Percentiles rank a stretch among this genome's conserved stretches.
phyloP scores from a whole-genome alignment of 2,888 invertebrate species.

The Chironomus riparius region DNA sequence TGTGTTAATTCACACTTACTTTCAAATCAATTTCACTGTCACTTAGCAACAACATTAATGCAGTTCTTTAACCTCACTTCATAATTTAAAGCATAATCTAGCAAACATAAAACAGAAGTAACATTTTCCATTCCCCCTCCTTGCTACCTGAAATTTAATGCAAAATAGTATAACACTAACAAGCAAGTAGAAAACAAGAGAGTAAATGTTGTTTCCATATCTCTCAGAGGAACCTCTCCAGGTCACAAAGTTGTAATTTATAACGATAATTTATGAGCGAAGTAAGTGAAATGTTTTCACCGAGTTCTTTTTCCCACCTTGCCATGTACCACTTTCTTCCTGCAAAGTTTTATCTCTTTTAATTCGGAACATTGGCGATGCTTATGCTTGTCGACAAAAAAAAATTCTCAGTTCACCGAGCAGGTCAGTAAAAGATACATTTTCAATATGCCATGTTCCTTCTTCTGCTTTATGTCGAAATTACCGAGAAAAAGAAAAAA shows the following conservation, averaged over 20 bases:
- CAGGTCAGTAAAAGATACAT: background rate
- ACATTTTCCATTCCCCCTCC: too few species aligned
- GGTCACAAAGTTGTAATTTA: conserved; percentile 22
- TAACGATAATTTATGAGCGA: conserved; percentile 22
- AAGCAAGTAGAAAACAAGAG: background rate
- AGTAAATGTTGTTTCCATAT: background rate
- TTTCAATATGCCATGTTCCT: background rate
- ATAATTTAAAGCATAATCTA: too few species aligned
- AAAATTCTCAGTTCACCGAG: background rate
- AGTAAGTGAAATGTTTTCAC: conserved; percentile 20
- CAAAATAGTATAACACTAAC: too few species aligned
- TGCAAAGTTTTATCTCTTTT: too few species aligned
- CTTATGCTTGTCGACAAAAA: too few species aligned
- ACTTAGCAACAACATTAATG: too few species aligned
- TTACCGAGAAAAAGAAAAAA: background rate
- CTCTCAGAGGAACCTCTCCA: conserved; percentile 1
- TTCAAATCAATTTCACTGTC: too few species aligned
- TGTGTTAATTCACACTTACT: too few species aligned
- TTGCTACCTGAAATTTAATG: too few species aligned
- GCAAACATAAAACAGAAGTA: too few species aligned
- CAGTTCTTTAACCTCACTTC: too few species aligned
- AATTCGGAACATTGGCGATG: too few species aligned
- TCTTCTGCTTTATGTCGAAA: background rate
- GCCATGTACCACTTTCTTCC: background rate
- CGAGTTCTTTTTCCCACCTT: background rate